Conservation (phyloP, 2,888 invertebrate genomes). For the Acanthococcus lagerstroemiae region DNA sequence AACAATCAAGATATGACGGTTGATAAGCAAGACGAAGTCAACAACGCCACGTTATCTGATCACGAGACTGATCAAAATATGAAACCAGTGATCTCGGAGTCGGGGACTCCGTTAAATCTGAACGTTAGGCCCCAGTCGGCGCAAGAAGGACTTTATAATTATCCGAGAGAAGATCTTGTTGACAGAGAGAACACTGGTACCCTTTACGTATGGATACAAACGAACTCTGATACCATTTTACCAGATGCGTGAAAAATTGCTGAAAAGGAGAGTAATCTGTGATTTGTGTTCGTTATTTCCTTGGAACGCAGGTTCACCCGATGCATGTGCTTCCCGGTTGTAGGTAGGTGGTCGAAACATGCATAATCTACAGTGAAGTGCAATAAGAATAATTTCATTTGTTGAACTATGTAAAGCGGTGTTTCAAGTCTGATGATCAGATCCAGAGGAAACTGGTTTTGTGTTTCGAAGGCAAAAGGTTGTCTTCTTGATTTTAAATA, state of each 20-base stretch:
- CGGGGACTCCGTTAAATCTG: slow-evolving; percentile 36
- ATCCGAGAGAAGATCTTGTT: slow-evolving; percentile 34
- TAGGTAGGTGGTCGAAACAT: too few species aligned
- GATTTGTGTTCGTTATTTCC: too few species aligned
- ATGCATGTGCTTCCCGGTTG: not conserved
- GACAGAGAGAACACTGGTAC: slow-evolving; percentile 37
- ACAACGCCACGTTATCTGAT: not conserved
- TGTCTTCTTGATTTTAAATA: too few species aligned
- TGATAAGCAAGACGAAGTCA: not conserved
- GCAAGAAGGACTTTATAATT: slow-evolving; percentile 32
- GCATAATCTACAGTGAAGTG: too few species aligned
- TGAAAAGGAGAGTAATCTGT: too few species aligned
- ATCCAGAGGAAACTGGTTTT: too few species aligned
- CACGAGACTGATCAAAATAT: slow-evolving; percentile 11
- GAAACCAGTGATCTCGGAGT: not conserved
- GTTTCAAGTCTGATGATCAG: too few species aligned
- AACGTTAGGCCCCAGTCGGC: slow-evolving; percentile 35
- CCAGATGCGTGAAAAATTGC: slow-evolving; percentile 37
- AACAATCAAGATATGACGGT: slow-evolving; percentile 2
- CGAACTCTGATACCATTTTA: slow-evolving; percentile 36
- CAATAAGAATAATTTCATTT: too few species aligned
- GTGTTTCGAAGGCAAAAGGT: too few species aligned
- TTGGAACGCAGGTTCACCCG: too few species aligned
- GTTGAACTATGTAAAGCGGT: too few species aligned
- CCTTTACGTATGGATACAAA: slow-evolving; percentile 38